A percentile compares a stretch with the other conserved stretches of the same genome.
phyloP scores from a whole-genome alignment of 2,797 vertebrate genomes.

The Scyliorhinus canicula region DNA sequence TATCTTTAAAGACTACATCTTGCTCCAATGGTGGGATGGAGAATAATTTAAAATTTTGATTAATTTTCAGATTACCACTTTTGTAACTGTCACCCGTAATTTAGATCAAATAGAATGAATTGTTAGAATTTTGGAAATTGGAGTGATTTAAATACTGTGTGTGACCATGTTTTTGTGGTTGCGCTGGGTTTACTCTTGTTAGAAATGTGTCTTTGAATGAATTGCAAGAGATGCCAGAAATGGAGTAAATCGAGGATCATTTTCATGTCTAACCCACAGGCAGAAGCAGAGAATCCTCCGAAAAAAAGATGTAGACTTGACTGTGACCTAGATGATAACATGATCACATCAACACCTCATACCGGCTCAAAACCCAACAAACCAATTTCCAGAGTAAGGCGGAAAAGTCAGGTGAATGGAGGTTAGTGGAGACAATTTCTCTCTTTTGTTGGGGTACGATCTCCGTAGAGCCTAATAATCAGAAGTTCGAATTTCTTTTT shows the following conservation, averaged over 20 bases:
- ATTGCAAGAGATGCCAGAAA: not conserved
- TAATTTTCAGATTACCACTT: not conserved
- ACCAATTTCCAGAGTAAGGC: conserved; percentile 69
- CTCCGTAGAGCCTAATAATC: not conserved
- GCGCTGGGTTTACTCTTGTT: not conserved
- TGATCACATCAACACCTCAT: conserved; percentile 84
- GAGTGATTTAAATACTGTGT: not conserved
- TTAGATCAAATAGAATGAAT: not conserved
- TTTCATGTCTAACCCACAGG: conserved; percentile 50
- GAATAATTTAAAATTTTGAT: not conserved
- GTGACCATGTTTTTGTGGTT: not conserved
- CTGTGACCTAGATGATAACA: conserved; percentile 80
- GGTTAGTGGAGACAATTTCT: conserved; percentile 60
- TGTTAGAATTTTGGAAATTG: not conserved
- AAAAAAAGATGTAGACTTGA: conserved; percentile 78
- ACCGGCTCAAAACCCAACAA: conserved; percentile 69
- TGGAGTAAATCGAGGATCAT: not conserved
- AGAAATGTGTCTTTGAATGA: not conserved
- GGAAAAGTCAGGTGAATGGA: conserved; percentile 83
- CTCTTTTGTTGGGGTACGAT: not conserved
- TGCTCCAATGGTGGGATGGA: not conserved
- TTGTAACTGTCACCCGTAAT: not conserved
- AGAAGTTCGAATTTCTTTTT: not conserved
- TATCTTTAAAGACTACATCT: not conserved
- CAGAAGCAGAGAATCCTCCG: conserved; percentile 80